These are phyloP conservation scores for Vultur gryphus DNA, from an alignment of 2,797 vertebrate genomes.

Conservation along the genomic window DNA sequence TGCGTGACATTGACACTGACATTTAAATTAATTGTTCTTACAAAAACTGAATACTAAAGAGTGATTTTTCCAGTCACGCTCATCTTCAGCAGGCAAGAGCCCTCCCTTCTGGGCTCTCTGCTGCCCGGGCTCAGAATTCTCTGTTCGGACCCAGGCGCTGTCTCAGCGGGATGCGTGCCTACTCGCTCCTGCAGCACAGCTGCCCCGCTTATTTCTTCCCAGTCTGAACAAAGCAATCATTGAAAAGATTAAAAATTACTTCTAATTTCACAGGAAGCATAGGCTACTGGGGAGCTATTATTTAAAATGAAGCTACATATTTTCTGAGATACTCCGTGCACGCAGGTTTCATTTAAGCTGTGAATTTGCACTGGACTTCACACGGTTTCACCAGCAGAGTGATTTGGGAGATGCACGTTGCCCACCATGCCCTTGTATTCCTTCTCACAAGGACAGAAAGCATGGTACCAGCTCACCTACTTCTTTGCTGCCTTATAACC, in stretches of 20 bases:
- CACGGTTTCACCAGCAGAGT: background rate
- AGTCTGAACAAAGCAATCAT: background rate
- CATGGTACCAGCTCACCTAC: background rate
- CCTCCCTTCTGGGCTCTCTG: background rate
- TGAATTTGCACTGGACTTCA: background rate
- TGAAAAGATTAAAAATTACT: background rate
- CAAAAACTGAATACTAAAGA: background rate
- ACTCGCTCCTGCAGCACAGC: background rate
- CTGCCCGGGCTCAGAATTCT: background rate
- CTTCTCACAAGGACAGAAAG: background rate
- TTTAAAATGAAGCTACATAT: background rate
- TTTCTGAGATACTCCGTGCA: background rate
- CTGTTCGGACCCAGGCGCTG: background rate
- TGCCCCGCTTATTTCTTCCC: background rate
- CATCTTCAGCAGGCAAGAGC: background rate
- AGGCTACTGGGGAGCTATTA: background rate
- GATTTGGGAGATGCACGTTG: background rate
- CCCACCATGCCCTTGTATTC: background rate
- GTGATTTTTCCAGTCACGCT: background rate
- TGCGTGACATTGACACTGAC: fast-evolving
- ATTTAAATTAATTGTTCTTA: background rate
- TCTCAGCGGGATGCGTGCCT: background rate
- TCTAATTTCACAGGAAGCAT: background rate
- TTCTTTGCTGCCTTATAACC: background rate
- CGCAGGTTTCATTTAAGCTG: background rate